phyloP scores from a whole-genome alignment of 2,888 invertebrate species.

The Lydus trimaculatus region DNA sequence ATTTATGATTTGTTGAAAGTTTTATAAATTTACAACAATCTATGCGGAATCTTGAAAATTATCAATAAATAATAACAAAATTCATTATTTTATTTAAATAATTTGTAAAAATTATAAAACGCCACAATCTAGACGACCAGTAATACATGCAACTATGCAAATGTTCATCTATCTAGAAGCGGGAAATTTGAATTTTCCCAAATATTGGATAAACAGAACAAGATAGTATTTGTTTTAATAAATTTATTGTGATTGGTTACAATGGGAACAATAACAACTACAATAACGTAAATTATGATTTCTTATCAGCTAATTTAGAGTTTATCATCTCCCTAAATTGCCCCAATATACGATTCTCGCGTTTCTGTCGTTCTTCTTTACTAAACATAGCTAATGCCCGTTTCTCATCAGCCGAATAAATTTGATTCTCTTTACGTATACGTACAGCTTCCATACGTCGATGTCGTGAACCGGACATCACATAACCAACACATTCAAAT shows the following conservation, averaged over 20 bases:
- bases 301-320: slow-evolving; percentile 72
- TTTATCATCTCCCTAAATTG: slow-evolving; percentile 92
- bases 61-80: too few species aligned
- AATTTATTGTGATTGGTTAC: slow-evolving; percentile 45
- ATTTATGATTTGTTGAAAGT: too few species aligned
- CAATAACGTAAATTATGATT: slow-evolving; percentile 35
- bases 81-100: background rate
- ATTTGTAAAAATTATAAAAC: background rate
- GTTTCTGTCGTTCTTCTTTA: slow-evolving; percentile 94
- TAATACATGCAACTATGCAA: background rate
- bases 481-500: slow-evolving; percentile 94
- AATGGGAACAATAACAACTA: slow-evolving; percentile 34
- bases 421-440: slow-evolving; percentile 99
- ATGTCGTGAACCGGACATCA: slow-evolving; percentile 91
- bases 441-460: slow-evolving; percentile 99
- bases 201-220: too few species aligned
- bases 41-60: too few species aligned
- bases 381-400: slow-evolving; percentile 97
- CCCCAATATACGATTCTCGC: slow-evolving; percentile 93
- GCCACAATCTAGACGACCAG: background rate
- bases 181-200: background rate
- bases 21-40: too few species aligned
- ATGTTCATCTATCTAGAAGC: background rate
- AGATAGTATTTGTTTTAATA: too few species aligned
- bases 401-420: slow-evolving; percentile 99